Percentiles rank a stretch among this genome's conserved stretches.
Conservation (phyloP, 2,888 invertebrate genomes). For the Mythimna ferrago region DNA sequence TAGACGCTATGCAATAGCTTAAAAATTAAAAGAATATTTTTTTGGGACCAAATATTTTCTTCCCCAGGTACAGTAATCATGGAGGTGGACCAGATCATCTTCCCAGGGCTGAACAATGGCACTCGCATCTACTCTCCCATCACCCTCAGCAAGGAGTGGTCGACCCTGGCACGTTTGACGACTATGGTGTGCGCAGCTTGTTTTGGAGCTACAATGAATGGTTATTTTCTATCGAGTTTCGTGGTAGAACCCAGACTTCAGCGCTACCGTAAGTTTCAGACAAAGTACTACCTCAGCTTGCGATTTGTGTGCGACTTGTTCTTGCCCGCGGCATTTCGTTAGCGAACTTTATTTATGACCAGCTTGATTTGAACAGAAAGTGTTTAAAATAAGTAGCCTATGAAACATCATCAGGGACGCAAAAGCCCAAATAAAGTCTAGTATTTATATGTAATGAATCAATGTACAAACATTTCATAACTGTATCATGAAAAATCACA, state of each 20-base stretch:
- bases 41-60: not conserved
- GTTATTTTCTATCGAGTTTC: slow-evolving; percentile 77
- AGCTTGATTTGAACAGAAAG: not conserved
- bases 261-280: slow-evolving; percentile 67
- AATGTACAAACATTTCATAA: too few relatives aligned
- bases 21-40: too few relatives aligned
- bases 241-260: slow-evolving; percentile 69
- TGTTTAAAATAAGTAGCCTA: not conserved
- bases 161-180: slow-evolving; percentile 92
- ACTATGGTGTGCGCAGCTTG: slow-evolving; percentile 73
- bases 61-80: slow-evolving; percentile 8
- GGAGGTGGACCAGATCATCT: not conserved
- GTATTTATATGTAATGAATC: too few relatives aligned
- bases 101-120: slow-evolving; percentile 34
- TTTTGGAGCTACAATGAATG: slow-evolving; percentile 71
- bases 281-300: not conserved
- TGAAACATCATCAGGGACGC: not conserved
- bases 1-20: too few relatives aligned
- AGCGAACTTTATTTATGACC: not conserved
- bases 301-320: not conserved
- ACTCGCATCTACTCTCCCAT: slow-evolving; percentile 89
- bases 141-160: slow-evolving; percentile 92
- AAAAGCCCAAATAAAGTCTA: too few relatives aligned
- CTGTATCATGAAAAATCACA: too few relatives aligned
- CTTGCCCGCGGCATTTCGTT: not conserved